These are phyloP conservation scores for Hapalemur alaotrensis DNA, from an alignment of 2,797 vertebrate genomes.

Conservation along the genomic window DNA sequence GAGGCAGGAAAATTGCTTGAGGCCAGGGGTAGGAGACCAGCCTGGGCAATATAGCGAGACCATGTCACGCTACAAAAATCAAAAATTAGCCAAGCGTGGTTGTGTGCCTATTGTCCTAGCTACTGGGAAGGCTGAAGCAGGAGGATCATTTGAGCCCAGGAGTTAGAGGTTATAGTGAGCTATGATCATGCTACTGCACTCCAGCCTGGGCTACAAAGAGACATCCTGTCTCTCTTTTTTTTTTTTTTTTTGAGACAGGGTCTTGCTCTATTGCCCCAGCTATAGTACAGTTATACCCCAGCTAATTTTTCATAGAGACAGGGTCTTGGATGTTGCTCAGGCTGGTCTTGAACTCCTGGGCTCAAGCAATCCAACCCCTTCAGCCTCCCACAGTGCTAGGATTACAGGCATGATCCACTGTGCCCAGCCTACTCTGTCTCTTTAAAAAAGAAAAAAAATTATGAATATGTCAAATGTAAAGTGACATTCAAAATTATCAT, in stretches of 20 bases:
- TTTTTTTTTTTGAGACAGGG: background rate
- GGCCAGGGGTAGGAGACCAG: background rate
- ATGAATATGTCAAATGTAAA: background rate
- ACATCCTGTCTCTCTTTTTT: background rate
- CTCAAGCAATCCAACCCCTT: too few species aligned
- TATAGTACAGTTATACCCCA: background rate
- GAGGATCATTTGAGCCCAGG: background rate
- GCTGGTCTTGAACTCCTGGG: too few species aligned
- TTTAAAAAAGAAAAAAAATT: background rate
- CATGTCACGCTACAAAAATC: background rate
- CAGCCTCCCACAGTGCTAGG: too few species aligned
- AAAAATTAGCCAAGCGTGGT: background rate
- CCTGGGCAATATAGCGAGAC: background rate
- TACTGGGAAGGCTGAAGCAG: background rate
- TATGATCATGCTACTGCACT: background rate
- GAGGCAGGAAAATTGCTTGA: background rate
- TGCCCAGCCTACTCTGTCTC: too few species aligned
- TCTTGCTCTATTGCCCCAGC: background rate
- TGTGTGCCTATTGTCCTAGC: background rate
- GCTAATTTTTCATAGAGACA: background rate
- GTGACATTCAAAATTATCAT: conserved; percentile 24
- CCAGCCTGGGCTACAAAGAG: background rate
- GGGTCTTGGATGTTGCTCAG: too few species aligned
- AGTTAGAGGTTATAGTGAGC: background rate
- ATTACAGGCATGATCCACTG: too few species aligned